phyloP scores from a whole-genome alignment of 2,797 vertebrate genomes.

The Pseudopleuronectes americanus region DNA sequence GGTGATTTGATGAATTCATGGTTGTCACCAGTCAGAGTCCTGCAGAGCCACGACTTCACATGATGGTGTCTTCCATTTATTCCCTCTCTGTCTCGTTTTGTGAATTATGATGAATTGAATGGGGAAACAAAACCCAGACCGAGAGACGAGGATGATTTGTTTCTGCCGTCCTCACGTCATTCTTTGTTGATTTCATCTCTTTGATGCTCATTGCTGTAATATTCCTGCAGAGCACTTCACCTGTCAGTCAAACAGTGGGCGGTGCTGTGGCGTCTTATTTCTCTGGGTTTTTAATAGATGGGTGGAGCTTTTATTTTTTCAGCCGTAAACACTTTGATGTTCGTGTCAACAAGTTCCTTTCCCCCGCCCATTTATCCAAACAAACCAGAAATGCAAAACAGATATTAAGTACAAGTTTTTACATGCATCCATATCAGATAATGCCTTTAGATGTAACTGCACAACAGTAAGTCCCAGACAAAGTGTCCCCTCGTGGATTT shows the following conservation, averaged over 20 bases:
- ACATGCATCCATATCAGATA: too few relatives aligned
- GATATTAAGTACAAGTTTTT: too few relatives aligned
- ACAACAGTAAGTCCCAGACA: too few relatives aligned
- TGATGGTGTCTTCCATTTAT: conserved; percentile 6
- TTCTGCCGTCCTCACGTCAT: too few relatives aligned
- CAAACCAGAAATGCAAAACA: background rate
- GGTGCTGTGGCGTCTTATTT: background rate
- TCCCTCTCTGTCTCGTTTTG: conserved; percentile 12
- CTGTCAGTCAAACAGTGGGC: conserved; percentile 12
- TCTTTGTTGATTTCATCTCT: background rate
- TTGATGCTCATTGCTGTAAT: background rate
- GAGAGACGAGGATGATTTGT: too few relatives aligned
- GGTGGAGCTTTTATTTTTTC: conserved; percentile 10
- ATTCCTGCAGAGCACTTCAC: background rate
- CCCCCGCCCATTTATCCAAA: background rate
- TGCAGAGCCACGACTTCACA: conserved; percentile 25
- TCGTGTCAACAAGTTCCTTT: background rate
- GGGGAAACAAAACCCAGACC: background rate
- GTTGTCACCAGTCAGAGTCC: conserved; percentile 45
- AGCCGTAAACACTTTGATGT: background rate
- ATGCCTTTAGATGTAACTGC: too few relatives aligned
- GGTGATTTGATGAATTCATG: conserved; percentile 73
- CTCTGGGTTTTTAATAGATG: background rate
- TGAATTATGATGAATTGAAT: conserved; percentile 2
- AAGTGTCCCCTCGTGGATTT: too few relatives aligned